Evolutionary conservation across 2,797 vertebrate genomes (phyloP).

Genomic region (Bovichtus diacanthus): DNA sequence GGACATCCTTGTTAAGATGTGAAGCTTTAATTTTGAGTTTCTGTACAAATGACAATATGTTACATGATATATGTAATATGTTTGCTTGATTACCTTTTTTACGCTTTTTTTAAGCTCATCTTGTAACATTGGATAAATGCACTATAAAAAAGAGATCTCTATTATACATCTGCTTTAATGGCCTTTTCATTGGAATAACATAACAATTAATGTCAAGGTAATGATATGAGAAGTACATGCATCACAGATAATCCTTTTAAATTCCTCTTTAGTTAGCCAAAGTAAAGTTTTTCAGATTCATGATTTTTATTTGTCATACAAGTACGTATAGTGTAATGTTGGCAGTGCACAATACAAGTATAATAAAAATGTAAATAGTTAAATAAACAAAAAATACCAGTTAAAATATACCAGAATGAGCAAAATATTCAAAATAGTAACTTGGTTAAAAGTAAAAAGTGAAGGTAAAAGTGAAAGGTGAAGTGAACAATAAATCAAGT

Average conservation of each 20-base stretch:
- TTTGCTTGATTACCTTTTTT: constrained; percentile 70
- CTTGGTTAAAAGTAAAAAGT: no score
- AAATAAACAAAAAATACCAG: no score
- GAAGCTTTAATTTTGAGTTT: constrained; percentile 84
- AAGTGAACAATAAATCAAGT: background rate
- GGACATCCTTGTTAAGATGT: constrained; percentile 75
- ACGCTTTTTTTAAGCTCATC: constrained; percentile 73
- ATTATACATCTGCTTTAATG: constrained; percentile 65
- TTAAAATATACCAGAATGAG: no score
- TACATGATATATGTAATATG: constrained; percentile 65
- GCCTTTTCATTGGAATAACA: background rate
- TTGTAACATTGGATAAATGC: constrained; percentile 88
- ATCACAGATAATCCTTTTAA: background rate
- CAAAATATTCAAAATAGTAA: no score
- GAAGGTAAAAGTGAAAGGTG: no score
- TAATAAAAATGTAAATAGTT: no score
- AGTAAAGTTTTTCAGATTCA: no score
- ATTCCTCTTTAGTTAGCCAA: background rate
- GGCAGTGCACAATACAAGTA: no score
- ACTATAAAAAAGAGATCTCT: constrained; percentile 89
- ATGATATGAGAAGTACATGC: background rate
- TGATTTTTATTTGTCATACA: no score
- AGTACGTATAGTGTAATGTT: no score
- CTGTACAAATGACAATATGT: constrained; percentile 75
- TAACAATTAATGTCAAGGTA: background rate